Percentiles rank a stretch among this genome's conserved stretches.
These are phyloP conservation scores for Gobio gobio DNA, from an alignment of 2,113 vertebrate genomes.

Conservation along the genomic window DNA sequence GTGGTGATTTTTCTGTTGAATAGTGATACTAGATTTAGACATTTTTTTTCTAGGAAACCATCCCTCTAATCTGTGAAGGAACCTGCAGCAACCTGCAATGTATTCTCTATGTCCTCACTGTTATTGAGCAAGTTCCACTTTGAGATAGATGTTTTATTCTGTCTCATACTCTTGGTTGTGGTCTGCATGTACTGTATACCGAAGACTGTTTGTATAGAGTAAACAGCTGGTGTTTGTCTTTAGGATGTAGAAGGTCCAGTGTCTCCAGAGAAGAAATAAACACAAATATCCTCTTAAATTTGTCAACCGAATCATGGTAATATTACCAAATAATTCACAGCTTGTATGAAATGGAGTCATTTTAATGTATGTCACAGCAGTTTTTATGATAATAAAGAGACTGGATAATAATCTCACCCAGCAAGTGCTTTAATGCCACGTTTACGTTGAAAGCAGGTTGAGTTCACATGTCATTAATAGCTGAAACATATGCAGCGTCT, in stretches of 20 bases:
- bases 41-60: not conserved
- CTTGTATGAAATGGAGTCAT: not conserved
- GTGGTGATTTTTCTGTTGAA: conserved; percentile 30
- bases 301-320: conserved; percentile 66
- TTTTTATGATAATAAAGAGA: conserved; percentile 16
- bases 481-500: conserved; percentile 32
- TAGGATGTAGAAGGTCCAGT: conserved; percentile 73
- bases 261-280: conserved; percentile 72
- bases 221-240: conserved; percentile 81
- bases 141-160: conserved; percentile 13
- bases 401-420: not conserved
- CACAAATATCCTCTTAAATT: conserved; percentile 69
- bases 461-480: conserved; percentile 24
- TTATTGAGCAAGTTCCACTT: conserved; percentile 28
- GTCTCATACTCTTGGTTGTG: not conserved
- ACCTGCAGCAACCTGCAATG: conserved; percentile 11
- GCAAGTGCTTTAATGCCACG: not conserved
- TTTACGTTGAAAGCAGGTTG: conserved; percentile 20
- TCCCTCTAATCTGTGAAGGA: conserved; percentile 1
- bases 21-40: not conserved
- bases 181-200: conserved; percentile 54
- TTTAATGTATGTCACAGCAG: not conserved
- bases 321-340: conserved; percentile 54
- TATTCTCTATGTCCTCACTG: not conserved
- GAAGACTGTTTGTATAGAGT: conserved; percentile 68